Evolutionary conservation across 2,888 invertebrate species (phyloP).

Genomic region (Drosophila picticornis): DNA sequence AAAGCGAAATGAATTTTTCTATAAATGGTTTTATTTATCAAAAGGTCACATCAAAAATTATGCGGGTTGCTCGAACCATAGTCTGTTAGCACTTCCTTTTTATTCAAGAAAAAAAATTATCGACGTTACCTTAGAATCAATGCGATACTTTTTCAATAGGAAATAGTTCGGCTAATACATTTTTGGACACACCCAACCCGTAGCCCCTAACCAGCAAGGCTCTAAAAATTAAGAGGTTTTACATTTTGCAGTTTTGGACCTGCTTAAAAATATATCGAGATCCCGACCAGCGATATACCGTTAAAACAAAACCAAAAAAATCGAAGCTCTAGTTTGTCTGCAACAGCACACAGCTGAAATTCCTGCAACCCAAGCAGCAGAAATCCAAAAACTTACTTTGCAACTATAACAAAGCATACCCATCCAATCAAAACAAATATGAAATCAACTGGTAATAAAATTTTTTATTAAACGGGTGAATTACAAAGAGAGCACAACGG

Average conservation of each 20-base stretch:
- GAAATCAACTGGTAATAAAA: neutral
- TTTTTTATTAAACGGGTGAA: neutral
- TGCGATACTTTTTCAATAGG: too few species aligned
- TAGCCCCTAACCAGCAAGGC: neutral
- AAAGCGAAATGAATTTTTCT: too few species aligned
- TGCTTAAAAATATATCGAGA: neutral
- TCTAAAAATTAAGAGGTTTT: neutral
- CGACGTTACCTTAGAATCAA: too few species aligned
- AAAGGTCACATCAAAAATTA: neutral
- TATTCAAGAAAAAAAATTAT: too few species aligned
- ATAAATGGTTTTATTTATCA: neutral
- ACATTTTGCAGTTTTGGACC: neutral
- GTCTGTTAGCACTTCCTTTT: too few species aligned
- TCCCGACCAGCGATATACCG: neutral
- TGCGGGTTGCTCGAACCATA: too few species aligned
- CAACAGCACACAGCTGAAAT: neutral
- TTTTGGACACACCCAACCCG: too few species aligned
- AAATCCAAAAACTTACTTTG: neutral
- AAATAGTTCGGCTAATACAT: too few species aligned
- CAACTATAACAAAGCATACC: neutral
- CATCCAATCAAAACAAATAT: neutral
- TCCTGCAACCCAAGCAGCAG: neutral
- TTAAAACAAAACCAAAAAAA: neutral
- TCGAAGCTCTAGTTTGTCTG: neutral
- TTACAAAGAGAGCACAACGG: neutral